Evolutionary conservation across 2,888 invertebrate genomes (phyloP).

Genomic region (Hyppa rectilinea): DNA sequence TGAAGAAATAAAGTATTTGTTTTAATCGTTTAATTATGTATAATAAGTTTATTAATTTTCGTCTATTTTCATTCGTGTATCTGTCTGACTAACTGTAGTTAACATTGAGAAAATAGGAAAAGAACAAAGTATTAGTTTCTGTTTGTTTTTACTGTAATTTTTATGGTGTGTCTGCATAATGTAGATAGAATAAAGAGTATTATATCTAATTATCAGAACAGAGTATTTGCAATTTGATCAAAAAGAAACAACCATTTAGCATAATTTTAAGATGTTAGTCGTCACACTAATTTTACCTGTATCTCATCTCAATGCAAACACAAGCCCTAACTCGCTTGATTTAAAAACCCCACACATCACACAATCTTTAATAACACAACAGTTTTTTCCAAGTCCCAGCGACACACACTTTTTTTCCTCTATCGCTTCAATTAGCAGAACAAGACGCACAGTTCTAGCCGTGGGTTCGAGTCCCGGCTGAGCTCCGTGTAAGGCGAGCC

Average conservation of each 20-base stretch:
- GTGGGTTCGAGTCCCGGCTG: conserved; percentile 26
- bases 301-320: neutral
- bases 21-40: too few relatives aligned
- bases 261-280: neutral
- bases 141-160: too few relatives aligned
- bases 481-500: conserved; percentile 31
- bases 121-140: neutral
- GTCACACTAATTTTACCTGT: neutral
- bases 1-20: too few relatives aligned
- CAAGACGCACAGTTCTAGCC: conserved; percentile 17
- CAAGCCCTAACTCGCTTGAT: too few relatives aligned
- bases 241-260: neutral
- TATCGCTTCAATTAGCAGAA: conserved; percentile 39
- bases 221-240: neutral
- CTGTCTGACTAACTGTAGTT: neutral
- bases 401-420: neutral
- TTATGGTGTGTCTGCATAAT: too few relatives aligned
- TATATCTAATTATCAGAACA: too few relatives aligned
- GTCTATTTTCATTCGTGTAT: too few relatives aligned
- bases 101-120: neutral
- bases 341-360: neutral
- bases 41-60: too few relatives aligned
- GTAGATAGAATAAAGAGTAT: too few relatives aligned
- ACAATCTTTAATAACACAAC: neutral
- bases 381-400: neutral